Evolutionary conservation across 2,797 vertebrate genomes (phyloP), one percentile per base, ranked within the genome.

Genomic region (Rhynchotus rufescens): DNA sequence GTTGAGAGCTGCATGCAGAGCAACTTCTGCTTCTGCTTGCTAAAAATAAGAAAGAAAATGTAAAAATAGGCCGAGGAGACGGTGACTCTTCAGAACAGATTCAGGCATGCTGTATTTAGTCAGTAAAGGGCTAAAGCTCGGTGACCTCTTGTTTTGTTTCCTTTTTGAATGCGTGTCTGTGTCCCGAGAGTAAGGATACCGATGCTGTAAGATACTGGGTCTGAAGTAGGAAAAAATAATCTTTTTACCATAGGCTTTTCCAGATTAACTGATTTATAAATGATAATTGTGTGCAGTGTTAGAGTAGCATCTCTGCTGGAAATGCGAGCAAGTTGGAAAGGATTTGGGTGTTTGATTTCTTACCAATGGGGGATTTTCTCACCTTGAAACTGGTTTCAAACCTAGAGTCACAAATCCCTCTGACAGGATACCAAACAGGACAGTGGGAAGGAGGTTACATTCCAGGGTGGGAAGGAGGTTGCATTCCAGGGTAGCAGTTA

Each of bases 41-140:
- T 92, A 45, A 92, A 86, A 95, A 65, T 49, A 49, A 68, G 79
- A 74, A 90, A n/a, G 49, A 84, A 64, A 84, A 84, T 62, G 51
- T 84, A 72, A 92, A 94, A 94, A 77, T 90, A 96, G 86, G 30
- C 86, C 84, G 73, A 80, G 47, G 74, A 88, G 69, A 45, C 21
- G 84, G 76, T 91, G 68, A 86, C 56, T 93, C 15, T 87, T 54
- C 12, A 47, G 71, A 93, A 69, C 76, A 84, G 86, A 49, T 67
- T 84, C 44, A 52, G 64, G 22, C 10, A 15, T n/a, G 73, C 72
- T 94, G 82, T 80, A 93, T 90, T 64, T 84, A 85, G 87, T 84
- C 71, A 67, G 49, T 76, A 72, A 62, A 88, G 89, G 64, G 57
- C 20, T 56, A 84, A 86, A 88, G 40, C 62, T 93, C 23, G 10